A percentile compares a stretch with the other conserved stretches of the same genome.
These are phyloP conservation scores for Propithecus deckenii DNA, from an alignment of 2,797 vertebrate genomes.

Conservation along the genomic window DNA sequence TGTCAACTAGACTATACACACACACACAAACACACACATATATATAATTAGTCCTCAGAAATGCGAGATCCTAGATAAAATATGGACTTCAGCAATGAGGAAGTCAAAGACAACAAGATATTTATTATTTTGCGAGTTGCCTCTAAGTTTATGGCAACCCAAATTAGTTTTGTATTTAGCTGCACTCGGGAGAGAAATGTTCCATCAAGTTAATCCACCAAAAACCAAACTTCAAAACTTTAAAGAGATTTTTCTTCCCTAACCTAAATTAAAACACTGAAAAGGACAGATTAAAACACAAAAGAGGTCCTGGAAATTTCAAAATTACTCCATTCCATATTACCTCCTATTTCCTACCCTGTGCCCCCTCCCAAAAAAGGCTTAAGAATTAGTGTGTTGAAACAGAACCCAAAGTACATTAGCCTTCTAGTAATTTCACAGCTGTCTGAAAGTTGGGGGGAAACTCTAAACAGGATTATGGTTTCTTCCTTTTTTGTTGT, in stretches of 20 bases:
- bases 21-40: neutral
- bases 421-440: slow-evolving; percentile 70
- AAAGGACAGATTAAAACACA: slow-evolving; percentile 25
- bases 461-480: slow-evolving; percentile 56
- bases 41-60: neutral
- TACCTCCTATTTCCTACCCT: neutral
- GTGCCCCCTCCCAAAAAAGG: neutral
- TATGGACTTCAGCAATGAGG: neutral
- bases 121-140: neutral
- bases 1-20: neutral
- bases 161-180: slow-evolving; percentile 30
- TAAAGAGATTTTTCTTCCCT: neutral
- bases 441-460: slow-evolving; percentile 61
- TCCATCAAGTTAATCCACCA: neutral
- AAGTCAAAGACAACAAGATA: slow-evolving; percentile 3
- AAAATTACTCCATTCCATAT: neutral
- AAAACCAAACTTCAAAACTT: slow-evolving; percentile 19
- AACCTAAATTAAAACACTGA: slow-evolving; percentile 45
- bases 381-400: neutral
- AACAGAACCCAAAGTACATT: neutral
- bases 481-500: slow-evolving; percentile 62
- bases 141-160: neutral
- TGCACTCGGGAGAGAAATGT: neutral
- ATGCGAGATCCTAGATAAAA: neutral
- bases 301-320: neutral